Evolutionary conservation across 1,140 invertebrate species (phyloP).

Genomic region (Brevipalpus yothersi): DNA sequence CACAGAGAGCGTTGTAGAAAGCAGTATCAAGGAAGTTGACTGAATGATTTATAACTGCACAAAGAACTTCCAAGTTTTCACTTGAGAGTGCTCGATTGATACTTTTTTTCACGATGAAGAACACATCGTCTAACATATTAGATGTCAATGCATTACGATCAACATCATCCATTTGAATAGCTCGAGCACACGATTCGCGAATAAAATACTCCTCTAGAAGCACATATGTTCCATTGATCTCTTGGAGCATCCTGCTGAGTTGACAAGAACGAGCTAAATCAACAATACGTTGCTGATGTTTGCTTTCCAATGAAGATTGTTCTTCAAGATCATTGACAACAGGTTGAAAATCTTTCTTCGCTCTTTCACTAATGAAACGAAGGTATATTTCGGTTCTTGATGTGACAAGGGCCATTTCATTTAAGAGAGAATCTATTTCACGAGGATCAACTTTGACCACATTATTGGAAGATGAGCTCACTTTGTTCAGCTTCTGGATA

Average conservation of each 20-base stretch:
- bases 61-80: slow-evolving; percentile 77
- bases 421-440: slow-evolving; percentile 60
- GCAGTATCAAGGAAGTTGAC: slow-evolving; percentile 63
- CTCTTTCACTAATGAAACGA: slow-evolving; percentile 52
- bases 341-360: slow-evolving; percentile 28
- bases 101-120: slow-evolving; percentile 90
- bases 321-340: slow-evolving; percentile 3
- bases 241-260: slow-evolving; percentile 58
- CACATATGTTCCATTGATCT: slow-evolving; percentile 68
- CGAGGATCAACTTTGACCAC: slow-evolving; percentile 36
- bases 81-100: slow-evolving; percentile 64
- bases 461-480: neutral
- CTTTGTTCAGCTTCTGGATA: slow-evolving; percentile 1
- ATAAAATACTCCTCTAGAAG: slow-evolving; percentile 85
- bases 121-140: slow-evolving; percentile 88
- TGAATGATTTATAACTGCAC: slow-evolving; percentile 86
- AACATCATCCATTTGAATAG: slow-evolving; percentile 11
- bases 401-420: slow-evolving; percentile 75
- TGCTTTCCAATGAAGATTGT: slow-evolving; percentile 8
- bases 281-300: neutral
- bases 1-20: slow-evolving; percentile 47
- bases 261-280: slow-evolving; percentile 33
- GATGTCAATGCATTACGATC: slow-evolving; percentile 42
- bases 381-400: slow-evolving; percentile 70
- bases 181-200: slow-evolving; percentile 76